Base-by-base conservation (phyloP, 2,113 vertebrate species). In the Mormyrus lacerda region DNA sequence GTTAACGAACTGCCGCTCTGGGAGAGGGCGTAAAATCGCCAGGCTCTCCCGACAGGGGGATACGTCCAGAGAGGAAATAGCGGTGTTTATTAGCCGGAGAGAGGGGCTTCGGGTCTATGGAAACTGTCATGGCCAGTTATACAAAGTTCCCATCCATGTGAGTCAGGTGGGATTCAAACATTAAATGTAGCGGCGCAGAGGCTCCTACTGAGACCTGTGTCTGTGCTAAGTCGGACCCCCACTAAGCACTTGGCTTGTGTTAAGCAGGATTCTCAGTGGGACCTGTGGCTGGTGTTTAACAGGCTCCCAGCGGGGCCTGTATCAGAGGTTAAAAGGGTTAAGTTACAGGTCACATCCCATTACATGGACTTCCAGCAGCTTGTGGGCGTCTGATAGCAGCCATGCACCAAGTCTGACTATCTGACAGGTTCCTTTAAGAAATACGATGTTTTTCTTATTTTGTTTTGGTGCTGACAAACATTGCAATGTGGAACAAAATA, bases 1-100 rank as follows among this genome's bases (percentile, higher is more conserved):
- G 21, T 87, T 42, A 87, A 96, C 95, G 95, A 95, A 96, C 95
- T 94, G 94, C 95, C 95, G 95, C 96, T 95, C 95, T 5, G 85
- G 50, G 50, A 53, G n/a, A 53, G 50, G 48, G 85, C 45, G 48
- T 35, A 87, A 51, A 87, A 31, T 87, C 47, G 50, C 13, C 39
- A n/a, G 87, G 53, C 55, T 53, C 21, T 44, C 39, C 55, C 3
- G 48, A 35, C 48, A 86, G 48, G 19, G 42, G 45, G 45, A 50
- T 2, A 31, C 21, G 17, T 53, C 50, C 50, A 87, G 85, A 55
- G 6, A 87, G 48, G 47, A 87, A 87, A 87, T 87, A 35, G 85
- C 31, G 17, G 7, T 4, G 15, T 61, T 87, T 24, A 58, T 87
- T 42, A 35, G 11, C 87, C 58, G 17, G 27, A 3, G 11, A 31